Base-by-base conservation (phyloP, 2,113 vertebrate species). In the Mirounga angustirostris region DNA sequence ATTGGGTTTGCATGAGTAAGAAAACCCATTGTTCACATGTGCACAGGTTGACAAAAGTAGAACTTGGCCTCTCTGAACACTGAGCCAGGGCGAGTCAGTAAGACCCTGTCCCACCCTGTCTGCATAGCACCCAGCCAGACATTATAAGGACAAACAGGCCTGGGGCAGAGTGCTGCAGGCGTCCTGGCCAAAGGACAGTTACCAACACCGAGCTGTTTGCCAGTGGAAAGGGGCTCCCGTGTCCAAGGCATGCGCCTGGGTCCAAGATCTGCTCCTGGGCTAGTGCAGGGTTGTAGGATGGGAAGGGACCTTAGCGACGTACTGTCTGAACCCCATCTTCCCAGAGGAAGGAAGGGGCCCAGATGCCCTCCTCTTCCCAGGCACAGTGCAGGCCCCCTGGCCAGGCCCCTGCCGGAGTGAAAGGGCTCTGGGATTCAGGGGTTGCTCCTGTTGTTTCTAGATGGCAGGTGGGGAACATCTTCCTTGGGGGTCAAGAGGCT, bases 1-100 rank as follows among this genome's bases (percentile, higher is more conserved):
- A 0, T 16, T 90, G 81, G 36, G 36, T 92, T 63, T 94, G 71
- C 54, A 14, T 96, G 89, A 97, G 92, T 96, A 97, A 98, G 95
- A 98, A 96, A 97, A 90, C 59, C 96, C 87, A 85, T 58, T 91
- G 63, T 71, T 96, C n/a, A 28, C 5, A 0, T 88, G 84, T 52
- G 61, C 43, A 40, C 50, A 19, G 15, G 50, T 84, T 94, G 80
- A 91, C 63, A 89, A 71, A 89, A 97, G 96, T 96, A 96, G 97
- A 95, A 56, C 87, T 18, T 61, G 67, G 89, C 26, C 18, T 18
- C 82, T 69, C 82, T 50, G 18, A 73, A 61, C 58, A 43, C 58
- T 71, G 28, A 36, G 30, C 85, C 33, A n/a, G 43, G 52, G 54
- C 36, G 33, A 95, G 67, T 86, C 83, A 36, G 5, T 61, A 71